These are phyloP conservation scores for Anagrus nilaparvatae DNA, from an alignment of 1,140 invertebrate species.

Conservation along the genomic window DNA sequence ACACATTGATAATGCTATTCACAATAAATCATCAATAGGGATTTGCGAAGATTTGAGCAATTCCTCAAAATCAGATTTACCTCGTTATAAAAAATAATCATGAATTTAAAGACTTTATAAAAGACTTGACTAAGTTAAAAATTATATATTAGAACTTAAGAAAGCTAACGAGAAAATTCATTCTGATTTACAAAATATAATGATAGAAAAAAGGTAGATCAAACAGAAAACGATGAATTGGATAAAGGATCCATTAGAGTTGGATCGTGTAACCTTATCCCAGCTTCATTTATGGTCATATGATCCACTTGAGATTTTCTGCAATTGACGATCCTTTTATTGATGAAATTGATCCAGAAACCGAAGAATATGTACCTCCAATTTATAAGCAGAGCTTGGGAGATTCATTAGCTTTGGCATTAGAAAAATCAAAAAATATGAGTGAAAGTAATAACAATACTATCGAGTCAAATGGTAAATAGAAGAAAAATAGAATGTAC, in stretches of 20 bases:
- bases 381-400: constrained; percentile 47
- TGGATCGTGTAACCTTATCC: constrained; percentile 57
- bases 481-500: constrained; percentile 65
- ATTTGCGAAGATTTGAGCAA: constrained; percentile 3
- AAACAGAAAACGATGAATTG: constrained; percentile 12
- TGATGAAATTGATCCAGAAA: constrained; percentile 30
- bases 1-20: constrained; percentile 2
- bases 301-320: constrained; percentile 66
- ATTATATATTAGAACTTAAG: constrained; percentile 13
- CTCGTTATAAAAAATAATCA: constrained; percentile 1
- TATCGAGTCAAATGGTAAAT: constrained; percentile 23
- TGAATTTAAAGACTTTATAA: constrained; percentile 13
- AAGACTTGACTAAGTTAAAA: constrained; percentile 10
- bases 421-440: constrained; percentile 38
- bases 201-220: background rate
- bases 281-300: constrained; percentile 70
- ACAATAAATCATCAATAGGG: background rate
- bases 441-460: constrained; percentile 10
- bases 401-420: constrained; percentile 52
- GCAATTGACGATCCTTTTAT: no score
- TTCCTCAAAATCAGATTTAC: background rate
- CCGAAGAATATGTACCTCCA: constrained; percentile 31
- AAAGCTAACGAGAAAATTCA: background rate
- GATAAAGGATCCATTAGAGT: constrained; percentile 18
- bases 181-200: background rate